phyloP scores from a whole-genome alignment of 2,113 vertebrate genomes.

The Pteropus alecto region DNA sequence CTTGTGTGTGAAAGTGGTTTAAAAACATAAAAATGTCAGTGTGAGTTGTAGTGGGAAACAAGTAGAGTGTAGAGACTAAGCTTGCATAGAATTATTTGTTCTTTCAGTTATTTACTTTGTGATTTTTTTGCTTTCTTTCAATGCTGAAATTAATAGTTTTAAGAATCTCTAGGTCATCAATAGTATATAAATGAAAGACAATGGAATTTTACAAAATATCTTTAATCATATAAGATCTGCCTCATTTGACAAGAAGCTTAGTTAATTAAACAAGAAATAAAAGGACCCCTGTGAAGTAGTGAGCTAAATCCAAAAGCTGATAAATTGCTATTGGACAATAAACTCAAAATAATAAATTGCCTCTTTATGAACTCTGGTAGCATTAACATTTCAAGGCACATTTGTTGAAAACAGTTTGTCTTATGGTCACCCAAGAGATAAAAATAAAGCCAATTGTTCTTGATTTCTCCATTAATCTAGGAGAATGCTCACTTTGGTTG shows the following conservation, averaged over 20 bases:
- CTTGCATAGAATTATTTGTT: background rate
- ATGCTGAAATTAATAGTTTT: background rate
- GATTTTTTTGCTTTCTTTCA: background rate
- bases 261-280: constrained; percentile 49
- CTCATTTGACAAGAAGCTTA: constrained; percentile 53
- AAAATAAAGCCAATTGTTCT: constrained; percentile 27
- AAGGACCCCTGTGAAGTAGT: constrained; percentile 30
- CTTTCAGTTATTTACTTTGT: background rate
- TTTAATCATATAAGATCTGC: constrained; percentile 41
- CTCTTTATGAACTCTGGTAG: constrained; percentile 49
- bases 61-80: background rate
- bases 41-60: background rate
- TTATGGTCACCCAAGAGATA: constrained; percentile 39
- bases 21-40: background rate
- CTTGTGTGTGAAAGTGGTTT: background rate
- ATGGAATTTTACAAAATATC: constrained; percentile 16
- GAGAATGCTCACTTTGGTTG: background rate
- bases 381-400: constrained; percentile 57
- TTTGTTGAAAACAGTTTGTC: constrained; percentile 38
- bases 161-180: background rate
- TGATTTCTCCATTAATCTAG: constrained; percentile 46
- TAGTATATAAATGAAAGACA: constrained; percentile 1
- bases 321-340: constrained; percentile 40
- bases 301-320: background rate
- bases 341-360: constrained; percentile 64